Evolutionary conservation across 2,113 vertebrate genomes (phyloP), one percentile per base, ranked within the genome.

Genomic region (Macquaria ambigua): DNA sequence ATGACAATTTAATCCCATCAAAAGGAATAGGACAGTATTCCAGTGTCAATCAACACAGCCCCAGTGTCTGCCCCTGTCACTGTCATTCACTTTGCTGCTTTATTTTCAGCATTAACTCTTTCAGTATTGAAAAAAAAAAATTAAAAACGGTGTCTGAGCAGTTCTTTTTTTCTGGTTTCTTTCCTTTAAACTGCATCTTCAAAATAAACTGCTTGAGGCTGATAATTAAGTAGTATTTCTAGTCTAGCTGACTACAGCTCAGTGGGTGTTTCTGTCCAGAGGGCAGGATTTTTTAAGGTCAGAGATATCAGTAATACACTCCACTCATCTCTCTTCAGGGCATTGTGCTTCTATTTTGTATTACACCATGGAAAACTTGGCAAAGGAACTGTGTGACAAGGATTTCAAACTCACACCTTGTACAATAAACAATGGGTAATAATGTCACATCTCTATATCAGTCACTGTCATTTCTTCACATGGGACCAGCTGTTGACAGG

Each of bases 1-100:
- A 88, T 87, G 91, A 93, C 90, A 93, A 91, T 90, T 90, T 93
- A 94, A 95, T 94, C 89, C 91, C 91, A 92, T 95, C 93, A 94
- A 94, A 95, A 90, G 85, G 93, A 93, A 94, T 90, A 89, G 86
- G 90, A 90, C 90, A 89, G 90, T 84, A 79, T 59, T 83, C 77
- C 87, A 43, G 71, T 85, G 92, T 83, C 94, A 93, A 92, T 94
- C 92, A 93, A 10, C 64, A 46, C 55, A 70, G 66, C 53, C 48
- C 2, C 81, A 34, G 41, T 53, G 75, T 66, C 79, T 76, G 81
- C 64, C 66, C 67, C 77, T 46, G 68, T 77, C 79, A 55, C 48
- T 62, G 67, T 66, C 82, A 61, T 79, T 88, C 90, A 82, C 59
- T 74, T 5, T 28, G 16, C 72, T 50, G 9, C 81, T 77, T 81